These are phyloP conservation scores for Ladona fulva DNA, from an alignment of 1,140 invertebrate genomes.

Conservation along the genomic window DNA sequence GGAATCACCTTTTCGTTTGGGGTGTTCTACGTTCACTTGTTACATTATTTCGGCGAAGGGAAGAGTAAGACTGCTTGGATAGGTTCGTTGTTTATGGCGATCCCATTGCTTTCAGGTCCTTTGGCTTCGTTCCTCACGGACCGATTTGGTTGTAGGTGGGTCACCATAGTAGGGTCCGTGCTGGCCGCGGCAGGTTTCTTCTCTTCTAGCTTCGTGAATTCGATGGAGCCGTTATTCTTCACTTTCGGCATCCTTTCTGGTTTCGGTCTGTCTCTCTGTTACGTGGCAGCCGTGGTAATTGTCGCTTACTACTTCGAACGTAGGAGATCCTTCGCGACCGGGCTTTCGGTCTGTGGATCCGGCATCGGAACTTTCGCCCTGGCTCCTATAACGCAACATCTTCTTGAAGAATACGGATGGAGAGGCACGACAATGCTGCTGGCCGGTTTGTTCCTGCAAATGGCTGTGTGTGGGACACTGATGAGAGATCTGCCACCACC, in stretches of 20 bases:
- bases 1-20: slow-evolving; percentile 82
- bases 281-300: slow-evolving; percentile 83
- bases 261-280: slow-evolving; percentile 77
- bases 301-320: slow-evolving; percentile 96
- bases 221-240: slow-evolving; percentile 68
- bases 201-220: slow-evolving; percentile 63
- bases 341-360: slow-evolving; percentile 83
- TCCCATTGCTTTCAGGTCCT: slow-evolving; percentile 80
- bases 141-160: slow-evolving; percentile 65
- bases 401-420: slow-evolving; percentile 76
- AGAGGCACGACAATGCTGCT: slow-evolving; percentile 68
- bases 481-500: slow-evolving; percentile 59
- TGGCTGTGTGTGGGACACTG: slow-evolving; percentile 75
- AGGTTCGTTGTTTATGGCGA: slow-evolving; percentile 80
- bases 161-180: slow-evolving; percentile 71
- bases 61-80: slow-evolving; percentile 87
- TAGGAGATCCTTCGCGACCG: slow-evolving; percentile 82
- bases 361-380: slow-evolving; percentile 87
- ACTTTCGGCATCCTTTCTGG: slow-evolving; percentile 81
- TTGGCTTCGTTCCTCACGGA: slow-evolving; percentile 82
- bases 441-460: slow-evolving; percentile 75
- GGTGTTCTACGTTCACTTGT: slow-evolving; percentile 69
- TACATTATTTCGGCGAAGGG: slow-evolving; percentile 65
- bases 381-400: slow-evolving; percentile 69
- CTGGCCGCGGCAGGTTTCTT: slow-evolving; percentile 73